Evolutionary conservation across 1,140 invertebrate species (phyloP), one percentile per base, ranked within the genome.

Genomic region (Galleria mellonella): DNA sequence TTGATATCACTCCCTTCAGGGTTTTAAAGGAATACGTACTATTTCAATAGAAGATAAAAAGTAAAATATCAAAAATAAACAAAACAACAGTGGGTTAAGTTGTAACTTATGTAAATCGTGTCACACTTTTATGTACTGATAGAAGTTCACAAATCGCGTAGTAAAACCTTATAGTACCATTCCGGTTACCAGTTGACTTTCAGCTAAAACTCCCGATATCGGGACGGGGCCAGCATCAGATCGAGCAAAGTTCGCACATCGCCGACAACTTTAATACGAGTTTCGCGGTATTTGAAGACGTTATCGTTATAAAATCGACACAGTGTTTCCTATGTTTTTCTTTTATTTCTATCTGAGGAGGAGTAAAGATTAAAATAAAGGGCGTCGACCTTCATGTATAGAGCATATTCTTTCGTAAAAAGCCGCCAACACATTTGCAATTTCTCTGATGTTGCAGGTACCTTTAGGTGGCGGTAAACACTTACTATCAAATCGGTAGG

Each of bases 101-200:
- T 9, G 9, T 9, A 35, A 35, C 32, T 35, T 0, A 9, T 14
- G 32, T 8, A n/a, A n/a, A 17, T 13, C 35, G 10, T 9, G 14
- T 17, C 11, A 23, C 9, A 36, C 35, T 37, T 49, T 59, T 42
- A 33, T 46, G 47, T 56, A 55, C 65, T 55, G 53, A 64, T 62
- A 62, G 70, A 68, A 75, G 61, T 72, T 70, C 37, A 46, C 51
- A 62, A 70, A 65, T 68, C 66, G 62, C 46, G 63, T 58, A 71
- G 59, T 62, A 60, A 63, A 55, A 52, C 56, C 49, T 53, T 45
- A 66, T 23, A 72, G 14, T 51, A 53, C 44, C 32, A 9, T 35
- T 32, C 41, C 30, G 38, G 47, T 53, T 52, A 44, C 46, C 52
- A 52, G 47, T 51, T 47, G 59, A 46, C 52, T 68, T 58, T 54